A percentile compares a stretch with the other conserved stretches of the same genome.
These are phyloP conservation scores for Patella ulyssiponensis DNA, from an alignment of 2,888 invertebrate species.

Conservation along the genomic window DNA sequence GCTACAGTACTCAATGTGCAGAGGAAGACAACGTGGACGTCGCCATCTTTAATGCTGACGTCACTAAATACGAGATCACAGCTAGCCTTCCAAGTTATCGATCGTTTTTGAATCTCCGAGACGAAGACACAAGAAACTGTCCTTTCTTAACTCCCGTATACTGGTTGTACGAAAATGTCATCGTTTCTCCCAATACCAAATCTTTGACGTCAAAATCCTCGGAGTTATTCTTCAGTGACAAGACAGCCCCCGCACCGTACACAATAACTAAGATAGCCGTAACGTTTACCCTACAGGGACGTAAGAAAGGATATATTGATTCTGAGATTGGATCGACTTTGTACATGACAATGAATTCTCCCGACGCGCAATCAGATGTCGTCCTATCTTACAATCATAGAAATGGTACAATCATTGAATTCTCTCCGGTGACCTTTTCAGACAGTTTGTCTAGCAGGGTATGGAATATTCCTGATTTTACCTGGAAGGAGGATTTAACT, in stretches of 20 bases:
- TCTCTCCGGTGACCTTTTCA: slow-evolving; percentile 21
- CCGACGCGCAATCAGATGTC: slow-evolving; percentile 25
- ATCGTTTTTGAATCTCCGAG: slow-evolving; percentile 45
- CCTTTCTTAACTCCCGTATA: slow-evolving; percentile 31
- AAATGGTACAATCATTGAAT: slow-evolving; percentile 24
- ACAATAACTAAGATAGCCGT: slow-evolving; percentile 21
- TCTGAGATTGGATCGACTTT: slow-evolving; percentile 48
- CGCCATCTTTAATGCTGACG: slow-evolving; percentile 44
- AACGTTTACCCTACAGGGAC: slow-evolving; percentile 41
- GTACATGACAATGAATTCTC: slow-evolving; percentile 24
- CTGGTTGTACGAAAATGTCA: slow-evolving; percentile 38
- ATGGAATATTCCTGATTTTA: slow-evolving; percentile 45
- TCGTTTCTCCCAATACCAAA: slow-evolving; percentile 12
- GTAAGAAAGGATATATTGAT: slow-evolving; percentile 41
- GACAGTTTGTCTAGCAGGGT: slow-evolving; percentile 19
- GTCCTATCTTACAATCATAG: slow-evolving; percentile 37
- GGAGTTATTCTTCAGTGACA: slow-evolving; percentile 20
- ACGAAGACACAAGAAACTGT: slow-evolving; percentile 41
- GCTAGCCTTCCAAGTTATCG: slow-evolving; percentile 50
- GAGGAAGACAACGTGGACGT: slow-evolving; percentile 55
- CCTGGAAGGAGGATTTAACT: slow-evolving; percentile 39
- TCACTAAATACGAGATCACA: slow-evolving; percentile 41
- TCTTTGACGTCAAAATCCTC: slow-evolving; percentile 22
- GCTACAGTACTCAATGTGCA: slow-evolving; percentile 52
- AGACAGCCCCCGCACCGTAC: not conserved